These are phyloP conservation scores for Enhydra lutris DNA, from an alignment of 2,113 vertebrate genomes.

Conservation along the genomic window DNA sequence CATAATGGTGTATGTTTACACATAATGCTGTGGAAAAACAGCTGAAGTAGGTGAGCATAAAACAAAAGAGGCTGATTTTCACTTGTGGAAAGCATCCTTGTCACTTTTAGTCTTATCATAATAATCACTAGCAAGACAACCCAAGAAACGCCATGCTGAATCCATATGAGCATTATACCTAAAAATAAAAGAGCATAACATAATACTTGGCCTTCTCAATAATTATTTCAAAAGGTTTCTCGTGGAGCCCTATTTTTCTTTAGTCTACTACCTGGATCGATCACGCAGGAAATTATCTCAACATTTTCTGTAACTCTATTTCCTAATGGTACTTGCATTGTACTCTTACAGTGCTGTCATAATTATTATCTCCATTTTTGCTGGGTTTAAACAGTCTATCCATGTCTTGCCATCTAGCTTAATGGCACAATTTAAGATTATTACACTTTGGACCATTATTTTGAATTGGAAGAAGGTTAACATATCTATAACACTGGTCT, in stretches of 20 bases:
- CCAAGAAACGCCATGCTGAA: not conserved
- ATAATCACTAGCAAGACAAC: slow-evolving; percentile 14
- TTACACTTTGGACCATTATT: slow-evolving; percentile 45
- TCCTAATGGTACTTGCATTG: slow-evolving; percentile 46
- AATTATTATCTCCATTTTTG: slow-evolving; percentile 52
- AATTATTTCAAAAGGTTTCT: slow-evolving; percentile 40
- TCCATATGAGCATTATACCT: not conserved
- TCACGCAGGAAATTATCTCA: slow-evolving; percentile 63
- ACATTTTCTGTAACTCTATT: slow-evolving; percentile 52
- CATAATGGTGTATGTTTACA: not conserved
- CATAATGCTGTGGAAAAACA: not conserved
- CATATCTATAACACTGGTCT: not conserved
- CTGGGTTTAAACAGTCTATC: slow-evolving; percentile 38
- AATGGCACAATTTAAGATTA: slow-evolving; percentile 61
- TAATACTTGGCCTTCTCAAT: slow-evolving; percentile 45
- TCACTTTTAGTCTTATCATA: not conserved
- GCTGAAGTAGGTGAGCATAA: not conserved
- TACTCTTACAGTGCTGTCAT: not conserved
- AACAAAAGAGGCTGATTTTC: not conserved
- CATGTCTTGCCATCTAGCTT: slow-evolving; percentile 4
- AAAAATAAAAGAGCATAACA: slow-evolving; percentile 52
- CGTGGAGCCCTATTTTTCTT: slow-evolving; percentile 28
- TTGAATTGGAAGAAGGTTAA: slow-evolving; percentile 47
- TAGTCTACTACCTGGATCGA: slow-evolving; percentile 31
- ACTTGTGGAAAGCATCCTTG: slow-evolving; percentile 15